These are phyloP conservation scores for Fistularia commersonii DNA, from an alignment of 2,797 vertebrate genomes.

Conservation along the genomic window DNA sequence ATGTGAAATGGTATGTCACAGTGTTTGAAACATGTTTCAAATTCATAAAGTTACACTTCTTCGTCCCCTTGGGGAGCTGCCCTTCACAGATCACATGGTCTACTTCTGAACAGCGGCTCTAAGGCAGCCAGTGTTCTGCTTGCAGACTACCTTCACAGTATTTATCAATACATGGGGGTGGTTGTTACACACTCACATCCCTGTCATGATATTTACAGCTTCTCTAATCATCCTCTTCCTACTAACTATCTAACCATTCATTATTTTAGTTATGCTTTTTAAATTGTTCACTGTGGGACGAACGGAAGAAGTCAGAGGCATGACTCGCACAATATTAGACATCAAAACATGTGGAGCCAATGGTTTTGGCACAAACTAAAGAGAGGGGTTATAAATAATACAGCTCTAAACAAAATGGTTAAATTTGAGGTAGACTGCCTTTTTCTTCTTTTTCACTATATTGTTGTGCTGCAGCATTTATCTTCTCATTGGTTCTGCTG, in stretches of 20 bases:
- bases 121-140: constrained; percentile 16
- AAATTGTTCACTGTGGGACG: constrained; percentile 58
- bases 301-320: constrained; percentile 51
- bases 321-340: constrained; percentile 53
- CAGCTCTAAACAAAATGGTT: constrained; percentile 36
- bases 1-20: constrained; percentile 2
- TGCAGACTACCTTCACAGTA: background rate
- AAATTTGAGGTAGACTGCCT: constrained; percentile 7
- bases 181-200: constrained; percentile 18
- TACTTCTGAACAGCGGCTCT: constrained; percentile 20
- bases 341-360: constrained; percentile 52
- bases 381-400: constrained; percentile 53
- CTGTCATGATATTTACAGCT: constrained; percentile 21
- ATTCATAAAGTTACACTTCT: constrained; percentile 31
- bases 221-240: constrained; percentile 45
- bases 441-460: constrained; percentile 25
- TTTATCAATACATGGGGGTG: background rate
- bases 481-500: constrained; percentile 11
- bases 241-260: constrained; percentile 39
- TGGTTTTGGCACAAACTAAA: constrained; percentile 54
- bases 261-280: constrained; percentile 38
- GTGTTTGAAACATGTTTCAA: constrained; percentile 15
- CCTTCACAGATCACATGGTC: constrained; percentile 29
- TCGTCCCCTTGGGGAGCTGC: constrained; percentile 16
- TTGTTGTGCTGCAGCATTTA: constrained; percentile 15